Evolutionary conservation across 1,140 invertebrate genomes (phyloP).

Genomic region (Zeugodacus cucurbitae): DNA sequence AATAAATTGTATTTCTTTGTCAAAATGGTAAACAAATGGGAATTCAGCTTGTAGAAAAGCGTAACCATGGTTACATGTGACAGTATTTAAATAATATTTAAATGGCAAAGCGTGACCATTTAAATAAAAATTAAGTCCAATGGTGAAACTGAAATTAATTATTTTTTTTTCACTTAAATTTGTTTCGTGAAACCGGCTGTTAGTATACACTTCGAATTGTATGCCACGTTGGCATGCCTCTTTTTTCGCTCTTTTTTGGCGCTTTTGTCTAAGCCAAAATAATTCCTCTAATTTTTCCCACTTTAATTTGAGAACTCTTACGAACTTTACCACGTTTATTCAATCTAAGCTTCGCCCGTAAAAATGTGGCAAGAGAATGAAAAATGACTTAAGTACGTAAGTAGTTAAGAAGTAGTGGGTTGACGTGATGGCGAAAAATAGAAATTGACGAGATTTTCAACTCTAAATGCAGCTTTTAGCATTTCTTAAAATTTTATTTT

Average conservation of each 20-base stretch:
- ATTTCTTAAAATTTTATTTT: background rate
- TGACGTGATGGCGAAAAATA: background rate
- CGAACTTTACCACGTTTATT: background rate
- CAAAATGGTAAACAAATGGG: no score
- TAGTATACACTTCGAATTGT: background rate
- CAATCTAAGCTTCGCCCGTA: background rate
- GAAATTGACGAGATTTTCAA: constrained; percentile 27
- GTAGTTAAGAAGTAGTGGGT: constrained; percentile 3
- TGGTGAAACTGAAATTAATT: no score
- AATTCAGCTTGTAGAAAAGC: no score
- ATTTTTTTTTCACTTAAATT: no score
- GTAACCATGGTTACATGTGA: no score
- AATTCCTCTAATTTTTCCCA: no score
- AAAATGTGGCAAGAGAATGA: background rate
- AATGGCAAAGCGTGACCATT: no score
- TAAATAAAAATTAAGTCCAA: no score
- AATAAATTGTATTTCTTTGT: no score
- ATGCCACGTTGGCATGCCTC: background rate
- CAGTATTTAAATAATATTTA: no score
- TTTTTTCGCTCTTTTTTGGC: background rate
- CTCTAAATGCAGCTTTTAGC: constrained; percentile 15
- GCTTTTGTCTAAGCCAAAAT: constrained; percentile 14
- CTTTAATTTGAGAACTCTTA: constrained; percentile 36
- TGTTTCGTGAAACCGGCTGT: no score
- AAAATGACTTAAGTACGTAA: background rate